phyloP scores from a whole-genome alignment of 2,113 vertebrate genomes.

The Bettongia penicillata region DNA sequence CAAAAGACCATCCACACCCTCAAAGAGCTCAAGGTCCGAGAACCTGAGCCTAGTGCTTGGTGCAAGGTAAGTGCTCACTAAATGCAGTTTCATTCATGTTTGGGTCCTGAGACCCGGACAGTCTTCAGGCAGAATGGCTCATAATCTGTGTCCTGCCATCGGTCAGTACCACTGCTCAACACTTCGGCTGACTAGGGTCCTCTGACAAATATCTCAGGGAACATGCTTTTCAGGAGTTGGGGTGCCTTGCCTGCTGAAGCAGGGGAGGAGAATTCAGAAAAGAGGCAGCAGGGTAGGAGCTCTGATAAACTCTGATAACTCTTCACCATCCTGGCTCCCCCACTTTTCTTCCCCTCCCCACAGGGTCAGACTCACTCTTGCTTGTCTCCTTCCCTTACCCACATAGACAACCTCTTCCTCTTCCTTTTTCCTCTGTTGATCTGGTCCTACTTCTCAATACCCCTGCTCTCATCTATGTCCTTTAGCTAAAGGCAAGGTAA shows the following conservation, averaged over 20 bases:
- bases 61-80: background rate
- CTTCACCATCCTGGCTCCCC: background rate
- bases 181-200: too few relatives aligned
- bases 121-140: background rate
- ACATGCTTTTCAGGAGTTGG: too few relatives aligned
- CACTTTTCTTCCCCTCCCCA: background rate
- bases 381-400: background rate
- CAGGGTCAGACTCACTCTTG: background rate
- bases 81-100: background rate
- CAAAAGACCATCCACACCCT: background rate
- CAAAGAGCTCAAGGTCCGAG: background rate
- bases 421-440: background rate
- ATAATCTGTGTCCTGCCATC: too few relatives aligned
- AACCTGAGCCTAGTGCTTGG: too few relatives aligned
- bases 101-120: background rate
- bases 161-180: too few relatives aligned
- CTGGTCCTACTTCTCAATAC: background rate
- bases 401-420: background rate
- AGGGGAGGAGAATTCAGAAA: background rate
- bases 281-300: background rate
- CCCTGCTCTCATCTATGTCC: background rate
- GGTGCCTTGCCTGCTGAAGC: too few relatives aligned
- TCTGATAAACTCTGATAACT: background rate
- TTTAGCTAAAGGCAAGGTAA: background rate
- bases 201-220: too few relatives aligned